Conservation (phyloP, 2,888 invertebrate genomes). For the Ochropleura plecta region DNA sequence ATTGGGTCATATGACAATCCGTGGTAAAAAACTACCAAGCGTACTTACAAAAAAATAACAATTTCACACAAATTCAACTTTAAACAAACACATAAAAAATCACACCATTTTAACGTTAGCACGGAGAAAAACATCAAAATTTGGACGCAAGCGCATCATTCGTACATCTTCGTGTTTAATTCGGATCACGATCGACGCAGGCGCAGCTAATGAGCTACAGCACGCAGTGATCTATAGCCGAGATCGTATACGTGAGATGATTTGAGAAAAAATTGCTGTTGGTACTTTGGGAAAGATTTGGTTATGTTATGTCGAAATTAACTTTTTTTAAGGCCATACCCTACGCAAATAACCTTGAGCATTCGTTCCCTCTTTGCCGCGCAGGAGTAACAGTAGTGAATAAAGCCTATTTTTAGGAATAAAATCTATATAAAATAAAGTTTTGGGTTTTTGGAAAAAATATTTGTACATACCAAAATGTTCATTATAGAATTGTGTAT, state of each 20-base stretch:
- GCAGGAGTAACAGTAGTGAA: too few species aligned
- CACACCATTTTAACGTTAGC: constrained; percentile 13
- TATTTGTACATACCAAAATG: too few species aligned
- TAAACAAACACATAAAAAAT: constrained; percentile 4
- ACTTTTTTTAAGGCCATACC: too few species aligned
- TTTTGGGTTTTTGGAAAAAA: too few species aligned
- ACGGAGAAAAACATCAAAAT: constrained; percentile 47
- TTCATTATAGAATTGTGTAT: too few species aligned
- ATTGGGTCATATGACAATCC: not conserved
- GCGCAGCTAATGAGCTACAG: constrained; percentile 72
- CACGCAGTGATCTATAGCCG: constrained; percentile 63
- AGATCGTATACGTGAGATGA: constrained; percentile 64
- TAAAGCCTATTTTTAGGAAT: too few species aligned
- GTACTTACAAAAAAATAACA: not conserved
- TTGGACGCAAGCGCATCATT: constrained; percentile 50
- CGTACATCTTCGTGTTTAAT: constrained; percentile 67
- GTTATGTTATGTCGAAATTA: not conserved
- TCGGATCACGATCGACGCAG: constrained; percentile 74
- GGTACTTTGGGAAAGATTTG: constrained; percentile 13
- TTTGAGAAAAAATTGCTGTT: constrained; percentile 38
- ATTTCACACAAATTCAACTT: not conserved
- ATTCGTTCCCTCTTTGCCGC: too few species aligned
- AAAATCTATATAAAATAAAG: too few species aligned
- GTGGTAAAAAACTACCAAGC: not conserved
- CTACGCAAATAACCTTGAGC: too few species aligned